Base-by-base conservation (phyloP, 1,140 invertebrate genomes). In the Zophobas morio region DNA sequence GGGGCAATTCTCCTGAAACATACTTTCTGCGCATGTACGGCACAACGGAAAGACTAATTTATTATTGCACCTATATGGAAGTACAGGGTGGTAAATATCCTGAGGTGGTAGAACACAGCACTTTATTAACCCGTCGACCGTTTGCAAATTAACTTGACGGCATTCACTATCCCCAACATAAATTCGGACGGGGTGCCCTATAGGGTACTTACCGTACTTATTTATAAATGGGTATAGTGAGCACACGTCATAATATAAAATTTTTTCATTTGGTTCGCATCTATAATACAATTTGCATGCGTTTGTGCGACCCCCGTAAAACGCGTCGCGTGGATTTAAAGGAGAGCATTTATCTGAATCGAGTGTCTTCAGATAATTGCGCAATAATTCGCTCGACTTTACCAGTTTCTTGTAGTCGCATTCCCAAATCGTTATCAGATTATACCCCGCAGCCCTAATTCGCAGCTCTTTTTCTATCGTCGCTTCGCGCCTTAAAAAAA, bases 381-480 rank as follows among this genome's bases (percentile, higher is more conserved):
- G 47, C 1, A 20, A 20, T 20, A 20, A 20, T 20, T 20, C 20
- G 20, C 20, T 20, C 20, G 20, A 20, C 20, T 20, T 20, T 20
- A 20, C 20, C 42, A 46, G 3, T 8, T 8, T 46, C 3, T 4
- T 3, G 32, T 32, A 56, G 34, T 32, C 32, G 53, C 53, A 56
- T 56, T 56, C 53, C n/a, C 33, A 6, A 8, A 56, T 56, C 34
- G 53, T 56, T 32, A 56, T 56, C 5, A 56, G 34, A 34, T 56
- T 56, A 56, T 56, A 56, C 1, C 53, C 53, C 5, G 2, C n/a
- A 1, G n/a, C 34, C 34, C 32, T 56, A 56, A 56, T 56, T 33
- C 53, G n/a, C n/a, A 32, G n/a, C 5, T 56, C 53, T 56, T 56
- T 56, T 1, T 5, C 34, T 34, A 32, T 8, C 33, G 53, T 56